A percentile compares a stretch with the other conserved stretches of the same genome.
These are phyloP conservation scores for Periophthalmus magnuspinnatus DNA, from an alignment of 2,797 vertebrate species.

Conservation along the genomic window DNA sequence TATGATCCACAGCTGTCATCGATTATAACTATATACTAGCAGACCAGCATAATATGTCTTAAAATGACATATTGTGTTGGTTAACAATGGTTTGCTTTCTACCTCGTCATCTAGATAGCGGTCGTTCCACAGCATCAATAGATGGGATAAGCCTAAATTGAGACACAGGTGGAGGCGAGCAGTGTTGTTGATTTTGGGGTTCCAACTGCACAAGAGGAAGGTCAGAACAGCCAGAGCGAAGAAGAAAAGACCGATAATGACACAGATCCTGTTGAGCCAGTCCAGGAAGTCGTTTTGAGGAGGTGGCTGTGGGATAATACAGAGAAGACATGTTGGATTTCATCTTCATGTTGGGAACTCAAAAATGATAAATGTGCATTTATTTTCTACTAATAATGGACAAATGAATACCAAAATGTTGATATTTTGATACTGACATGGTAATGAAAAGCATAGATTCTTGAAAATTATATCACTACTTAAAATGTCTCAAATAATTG, in stretches of 20 bases:
- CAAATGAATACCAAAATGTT: no score
- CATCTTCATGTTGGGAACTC: no score
- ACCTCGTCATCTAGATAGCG: constrained; percentile 46
- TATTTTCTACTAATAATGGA: no score
- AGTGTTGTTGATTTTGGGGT: constrained; percentile 74
- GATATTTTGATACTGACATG: no score
- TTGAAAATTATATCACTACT: no score
- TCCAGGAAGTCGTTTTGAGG: constrained; percentile 41
- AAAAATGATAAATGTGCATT: no score
- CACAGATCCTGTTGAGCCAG: constrained; percentile 61
- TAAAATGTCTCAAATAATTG: no score
- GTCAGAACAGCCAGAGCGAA: constrained; percentile 69
- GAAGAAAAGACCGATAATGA: constrained; percentile 66
- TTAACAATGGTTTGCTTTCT: neutral
- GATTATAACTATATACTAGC: no score
- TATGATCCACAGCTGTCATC: no score
- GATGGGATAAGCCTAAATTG: constrained; percentile 57
- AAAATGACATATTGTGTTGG: no score
- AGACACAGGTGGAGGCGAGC: constrained; percentile 75
- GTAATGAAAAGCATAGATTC: no score
- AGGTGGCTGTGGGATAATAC: constrained; percentile 42
- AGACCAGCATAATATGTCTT: neutral
- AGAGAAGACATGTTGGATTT: neutral
- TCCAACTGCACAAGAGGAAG: constrained; percentile 74
- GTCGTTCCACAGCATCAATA: constrained; percentile 68